Percentiles rank a stretch among this genome's conserved stretches.
Conservation (phyloP, 2,113 vertebrate genomes). For the Sorex fumeus region DNA sequence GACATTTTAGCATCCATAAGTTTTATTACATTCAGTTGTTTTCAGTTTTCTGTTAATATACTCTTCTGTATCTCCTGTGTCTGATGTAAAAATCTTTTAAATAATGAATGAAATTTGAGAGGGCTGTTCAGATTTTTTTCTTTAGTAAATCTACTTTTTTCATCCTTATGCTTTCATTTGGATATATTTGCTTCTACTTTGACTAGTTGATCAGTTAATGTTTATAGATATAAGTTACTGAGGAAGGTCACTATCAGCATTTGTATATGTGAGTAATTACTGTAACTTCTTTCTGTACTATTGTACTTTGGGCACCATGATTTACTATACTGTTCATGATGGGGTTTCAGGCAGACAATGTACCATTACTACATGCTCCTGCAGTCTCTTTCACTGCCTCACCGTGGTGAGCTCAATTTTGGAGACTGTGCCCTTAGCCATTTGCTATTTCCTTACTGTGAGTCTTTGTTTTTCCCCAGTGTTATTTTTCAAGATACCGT, state of each 20-base stretch:
- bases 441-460: too few species aligned
- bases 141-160: conserved; percentile 37
- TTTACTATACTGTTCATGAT: too few species aligned
- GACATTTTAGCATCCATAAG: conserved; percentile 29
- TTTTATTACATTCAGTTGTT: conserved; percentile 42
- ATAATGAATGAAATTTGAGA: conserved; percentile 44
- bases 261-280: neutral
- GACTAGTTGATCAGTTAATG: conserved; percentile 16
- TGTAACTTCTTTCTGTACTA: conserved; percentile 32
- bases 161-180: neutral
- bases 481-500: too few species aligned
- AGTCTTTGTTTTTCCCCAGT: too few species aligned
- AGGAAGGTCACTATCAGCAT: conserved; percentile 29
- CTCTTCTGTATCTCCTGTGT: conserved; percentile 16
- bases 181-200: conserved; percentile 41
- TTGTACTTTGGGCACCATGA: neutral
- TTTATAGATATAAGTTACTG: conserved; percentile 19
- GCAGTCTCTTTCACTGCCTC: too few species aligned
- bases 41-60: neutral
- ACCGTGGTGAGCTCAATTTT: too few species aligned
- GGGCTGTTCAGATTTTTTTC: neutral
- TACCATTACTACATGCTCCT: neutral
- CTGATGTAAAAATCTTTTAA: conserved; percentile 55
- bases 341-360: neutral
- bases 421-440: too few species aligned